These are phyloP conservation scores for Bufo gargarizans DNA, from an alignment of 2,113 vertebrate species.

Conservation along the genomic window DNA sequence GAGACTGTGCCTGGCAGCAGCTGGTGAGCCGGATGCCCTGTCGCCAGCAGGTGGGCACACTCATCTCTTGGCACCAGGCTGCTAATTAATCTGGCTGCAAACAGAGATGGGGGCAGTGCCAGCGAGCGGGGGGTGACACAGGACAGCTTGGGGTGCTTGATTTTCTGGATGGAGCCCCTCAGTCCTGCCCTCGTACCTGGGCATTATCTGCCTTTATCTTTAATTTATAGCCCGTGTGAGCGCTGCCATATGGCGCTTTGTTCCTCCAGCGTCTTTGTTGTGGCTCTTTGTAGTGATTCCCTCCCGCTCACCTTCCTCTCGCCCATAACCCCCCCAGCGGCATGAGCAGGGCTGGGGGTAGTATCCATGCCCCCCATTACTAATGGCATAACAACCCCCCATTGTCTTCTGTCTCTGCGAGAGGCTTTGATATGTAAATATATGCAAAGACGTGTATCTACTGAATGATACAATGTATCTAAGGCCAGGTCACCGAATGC, in stretches of 20 bases:
- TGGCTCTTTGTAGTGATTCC: slow-evolving; percentile 62
- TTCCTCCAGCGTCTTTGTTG: slow-evolving; percentile 74
- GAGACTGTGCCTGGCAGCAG: slow-evolving; percentile 43
- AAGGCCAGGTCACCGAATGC: too few species aligned
- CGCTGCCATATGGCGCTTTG: slow-evolving; percentile 86
- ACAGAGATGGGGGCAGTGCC: slow-evolving; percentile 21
- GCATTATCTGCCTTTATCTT: slow-evolving; percentile 87
- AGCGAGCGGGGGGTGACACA: slow-evolving; percentile 4
- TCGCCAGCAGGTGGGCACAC: not conserved
- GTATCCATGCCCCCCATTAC: not conserved
- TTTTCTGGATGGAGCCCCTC: not conserved
- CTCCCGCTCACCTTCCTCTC: not conserved
- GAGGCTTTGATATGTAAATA: not conserved
- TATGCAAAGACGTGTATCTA: not conserved
- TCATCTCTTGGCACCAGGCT: not conserved
- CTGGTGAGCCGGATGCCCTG: slow-evolving; percentile 40
- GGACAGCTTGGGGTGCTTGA: slow-evolving; percentile 14
- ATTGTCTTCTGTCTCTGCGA: not conserved
- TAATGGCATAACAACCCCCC: not conserved
- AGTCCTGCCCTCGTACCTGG: slow-evolving; percentile 59
- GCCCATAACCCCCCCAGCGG: not conserved
- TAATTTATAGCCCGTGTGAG: slow-evolving; percentile 83
- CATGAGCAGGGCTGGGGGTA: not conserved
- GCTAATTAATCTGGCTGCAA: slow-evolving; percentile 51
- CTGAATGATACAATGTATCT: not conserved